Evolutionary conservation across 2,113 vertebrate genomes (phyloP).

Genomic region (Piprites chloris): DNA sequence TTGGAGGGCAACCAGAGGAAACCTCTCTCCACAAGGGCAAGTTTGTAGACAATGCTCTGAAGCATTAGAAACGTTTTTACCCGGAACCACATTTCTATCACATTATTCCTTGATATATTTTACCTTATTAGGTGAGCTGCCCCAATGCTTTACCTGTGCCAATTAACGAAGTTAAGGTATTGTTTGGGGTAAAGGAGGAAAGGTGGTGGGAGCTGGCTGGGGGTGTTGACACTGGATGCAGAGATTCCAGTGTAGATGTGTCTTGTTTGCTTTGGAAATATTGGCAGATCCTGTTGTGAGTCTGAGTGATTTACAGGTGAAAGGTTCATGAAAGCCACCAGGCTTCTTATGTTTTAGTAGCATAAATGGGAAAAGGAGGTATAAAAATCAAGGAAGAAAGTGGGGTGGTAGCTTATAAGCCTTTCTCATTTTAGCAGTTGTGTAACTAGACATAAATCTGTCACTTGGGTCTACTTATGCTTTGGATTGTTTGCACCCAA

Average conservation of each 20-base stretch:
- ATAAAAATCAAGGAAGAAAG: neutral
- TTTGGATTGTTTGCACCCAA: neutral
- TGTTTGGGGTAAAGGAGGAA: neutral
- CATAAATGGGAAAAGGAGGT: neutral
- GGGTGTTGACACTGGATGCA: neutral
- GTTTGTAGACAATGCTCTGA: neutral
- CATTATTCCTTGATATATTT: neutral
- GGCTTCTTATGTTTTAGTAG: neutral
- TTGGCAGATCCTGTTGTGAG: neutral
- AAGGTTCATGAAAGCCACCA: neutral
- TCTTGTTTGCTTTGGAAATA: neutral
- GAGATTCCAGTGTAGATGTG: neutral
- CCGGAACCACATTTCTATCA: neutral
- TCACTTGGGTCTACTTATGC: neutral
- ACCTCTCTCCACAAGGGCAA: neutral
- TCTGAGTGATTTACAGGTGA: neutral
- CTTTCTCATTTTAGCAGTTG: neutral
- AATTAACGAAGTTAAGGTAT: neutral
- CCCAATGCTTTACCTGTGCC: neutral
- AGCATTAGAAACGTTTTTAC: neutral
- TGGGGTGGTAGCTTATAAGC: neutral
- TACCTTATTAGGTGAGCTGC: neutral
- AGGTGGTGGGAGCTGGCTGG: neutral
- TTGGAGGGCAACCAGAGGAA: neutral
- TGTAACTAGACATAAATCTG: neutral